These are phyloP conservation scores for Ictalurus punctatus DNA, from an alignment of 2,113 vertebrate species.

Conservation along the genomic window DNA sequence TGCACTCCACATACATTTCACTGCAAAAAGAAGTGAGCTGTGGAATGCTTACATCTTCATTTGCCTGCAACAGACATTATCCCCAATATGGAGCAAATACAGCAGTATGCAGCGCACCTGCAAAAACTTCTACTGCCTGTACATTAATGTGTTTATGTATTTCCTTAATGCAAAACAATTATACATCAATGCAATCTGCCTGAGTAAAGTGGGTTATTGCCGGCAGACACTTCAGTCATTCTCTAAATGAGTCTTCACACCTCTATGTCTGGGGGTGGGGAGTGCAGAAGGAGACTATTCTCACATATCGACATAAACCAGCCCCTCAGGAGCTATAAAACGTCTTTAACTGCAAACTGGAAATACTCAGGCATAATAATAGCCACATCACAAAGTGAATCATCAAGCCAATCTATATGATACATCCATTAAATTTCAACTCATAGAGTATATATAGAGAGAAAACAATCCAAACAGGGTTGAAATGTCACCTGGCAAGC, in stretches of 20 bases:
- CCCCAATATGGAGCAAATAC: slow-evolving; percentile 9
- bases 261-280: slow-evolving; percentile 9
- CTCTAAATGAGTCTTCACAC: slow-evolving; percentile 41
- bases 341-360: slow-evolving; percentile 57
- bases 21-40: slow-evolving; percentile 30
- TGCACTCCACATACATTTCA: slow-evolving; percentile 53
- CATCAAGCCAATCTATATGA: slow-evolving; percentile 58
- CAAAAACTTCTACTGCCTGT: slow-evolving; percentile 12
- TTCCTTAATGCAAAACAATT: slow-evolving; percentile 15
- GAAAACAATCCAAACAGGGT: slow-evolving; percentile 36
- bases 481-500: slow-evolving; percentile 34
- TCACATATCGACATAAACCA: slow-evolving; percentile 46
- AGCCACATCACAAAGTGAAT: slow-evolving; percentile 57
- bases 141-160: slow-evolving; percentile 1
- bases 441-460: slow-evolving; percentile 25
- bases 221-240: slow-evolving; percentile 27
- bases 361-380: slow-evolving; percentile 59
- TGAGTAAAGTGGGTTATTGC: slow-evolving; percentile 28
- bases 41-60: slow-evolving; percentile 45
- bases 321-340: slow-evolving; percentile 57
- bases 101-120: slow-evolving; percentile 15
- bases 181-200: slow-evolving; percentile 34
- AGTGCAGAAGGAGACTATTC: slow-evolving; percentile 28
- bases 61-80: slow-evolving; percentile 28
- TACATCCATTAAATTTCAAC: slow-evolving; percentile 54